These are phyloP conservation scores for Geococcyx californianus DNA, from an alignment of 2,113 vertebrate genomes.

Conservation along the genomic window DNA sequence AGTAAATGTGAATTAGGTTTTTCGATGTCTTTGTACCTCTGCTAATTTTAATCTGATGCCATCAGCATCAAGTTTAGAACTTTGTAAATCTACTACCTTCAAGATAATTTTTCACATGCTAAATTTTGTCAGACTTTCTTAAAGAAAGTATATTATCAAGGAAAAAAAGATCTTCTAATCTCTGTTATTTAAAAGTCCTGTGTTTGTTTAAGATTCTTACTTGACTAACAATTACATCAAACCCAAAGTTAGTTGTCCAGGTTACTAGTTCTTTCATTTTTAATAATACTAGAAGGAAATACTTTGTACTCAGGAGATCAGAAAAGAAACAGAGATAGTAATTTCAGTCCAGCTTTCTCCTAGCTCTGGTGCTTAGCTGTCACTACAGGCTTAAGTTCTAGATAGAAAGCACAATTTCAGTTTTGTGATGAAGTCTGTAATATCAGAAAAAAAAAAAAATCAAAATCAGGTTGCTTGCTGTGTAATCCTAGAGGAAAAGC, in stretches of 20 bases:
- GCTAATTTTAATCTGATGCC: background rate
- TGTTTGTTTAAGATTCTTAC: background rate
- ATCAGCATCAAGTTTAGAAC: background rate
- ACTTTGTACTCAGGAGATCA: background rate
- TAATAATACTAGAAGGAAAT: background rate
- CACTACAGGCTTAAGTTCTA: background rate
- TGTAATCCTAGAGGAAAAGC: conserved; percentile 42
- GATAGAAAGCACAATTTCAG: conserved; percentile 7
- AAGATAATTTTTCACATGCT: background rate
- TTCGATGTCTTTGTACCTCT: background rate
- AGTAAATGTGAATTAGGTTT: background rate
- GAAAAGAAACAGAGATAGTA: background rate
- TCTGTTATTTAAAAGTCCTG: background rate
- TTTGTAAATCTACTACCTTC: background rate
- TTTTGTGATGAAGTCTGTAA: conserved; percentile 22
- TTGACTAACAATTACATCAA: background rate
- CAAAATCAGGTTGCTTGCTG: conserved; percentile 17
- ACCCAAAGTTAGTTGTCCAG: background rate
- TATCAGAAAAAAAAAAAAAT: conserved; percentile 27
- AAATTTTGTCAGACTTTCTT: background rate
- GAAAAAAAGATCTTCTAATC: background rate
- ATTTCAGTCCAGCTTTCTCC: background rate
- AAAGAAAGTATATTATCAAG: background rate
- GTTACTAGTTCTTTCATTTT: background rate
- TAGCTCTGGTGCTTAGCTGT: background rate